Percentiles rank a stretch among this genome's conserved stretches.
These are phyloP conservation scores for Paratilapia polleni DNA, from an alignment of 2,113 vertebrate species.

Conservation along the genomic window DNA sequence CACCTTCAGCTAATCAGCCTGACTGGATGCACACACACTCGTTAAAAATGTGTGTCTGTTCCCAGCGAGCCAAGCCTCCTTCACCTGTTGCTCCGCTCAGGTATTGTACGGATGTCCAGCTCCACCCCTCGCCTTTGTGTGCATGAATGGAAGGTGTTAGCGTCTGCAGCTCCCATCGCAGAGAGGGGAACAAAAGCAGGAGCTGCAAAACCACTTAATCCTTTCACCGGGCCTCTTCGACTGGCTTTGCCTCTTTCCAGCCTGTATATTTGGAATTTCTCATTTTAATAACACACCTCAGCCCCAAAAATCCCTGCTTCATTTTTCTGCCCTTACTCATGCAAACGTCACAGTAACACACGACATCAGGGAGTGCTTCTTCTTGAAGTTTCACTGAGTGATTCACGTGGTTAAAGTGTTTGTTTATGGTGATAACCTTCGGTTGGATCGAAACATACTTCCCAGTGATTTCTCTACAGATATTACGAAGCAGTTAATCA, in stretches of 20 bases:
- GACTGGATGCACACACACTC: background rate
- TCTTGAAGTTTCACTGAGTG: background rate
- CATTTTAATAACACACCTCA: background rate
- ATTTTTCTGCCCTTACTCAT: background rate
- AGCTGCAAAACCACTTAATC: background rate
- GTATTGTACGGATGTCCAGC: background rate
- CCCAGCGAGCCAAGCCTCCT: background rate
- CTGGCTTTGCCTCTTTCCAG: background rate
- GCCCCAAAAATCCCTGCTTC: background rate
- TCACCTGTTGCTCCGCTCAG: background rate
- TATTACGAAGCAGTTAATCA: background rate
- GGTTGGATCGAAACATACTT: background rate
- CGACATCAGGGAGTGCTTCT: background rate
- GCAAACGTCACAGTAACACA: background rate
- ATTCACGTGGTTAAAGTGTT: background rate
- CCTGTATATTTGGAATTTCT: background rate
- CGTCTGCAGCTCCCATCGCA: background rate
- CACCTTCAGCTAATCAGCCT: background rate
- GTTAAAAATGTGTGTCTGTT: background rate
- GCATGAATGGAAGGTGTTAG: constrained; percentile 11
- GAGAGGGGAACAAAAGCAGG: background rate
- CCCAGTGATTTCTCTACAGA: background rate
- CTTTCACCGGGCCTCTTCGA: background rate
- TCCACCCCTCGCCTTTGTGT: constrained; percentile 1
- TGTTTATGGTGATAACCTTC: background rate